A percentile compares a stretch with the other conserved stretches of the same genome.
These are phyloP conservation scores for Pangasius mekongensis DNA, from an alignment of 2,797 vertebrate genomes.

Conservation along the genomic window DNA sequence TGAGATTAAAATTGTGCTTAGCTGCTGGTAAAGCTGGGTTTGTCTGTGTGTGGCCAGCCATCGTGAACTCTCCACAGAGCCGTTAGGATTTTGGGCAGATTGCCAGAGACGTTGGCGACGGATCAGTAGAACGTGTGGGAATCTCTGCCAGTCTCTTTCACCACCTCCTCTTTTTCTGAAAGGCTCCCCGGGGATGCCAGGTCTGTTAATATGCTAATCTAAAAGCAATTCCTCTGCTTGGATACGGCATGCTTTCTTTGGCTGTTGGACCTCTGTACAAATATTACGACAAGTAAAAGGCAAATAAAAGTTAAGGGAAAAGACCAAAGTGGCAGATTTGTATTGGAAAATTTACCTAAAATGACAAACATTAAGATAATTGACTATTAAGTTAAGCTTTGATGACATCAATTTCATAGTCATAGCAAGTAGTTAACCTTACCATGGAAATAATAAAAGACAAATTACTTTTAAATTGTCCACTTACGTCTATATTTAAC, in stretches of 20 bases:
- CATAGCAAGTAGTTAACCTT: neutral
- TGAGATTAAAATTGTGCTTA: neutral
- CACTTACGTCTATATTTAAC: too few relatives aligned
- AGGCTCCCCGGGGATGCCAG: conserved; percentile 39
- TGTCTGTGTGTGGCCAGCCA: conserved; percentile 11
- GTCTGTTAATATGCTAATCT: conserved; percentile 58
- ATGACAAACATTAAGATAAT: neutral
- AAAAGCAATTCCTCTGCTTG: conserved; percentile 22
- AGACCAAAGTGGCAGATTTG: neutral
- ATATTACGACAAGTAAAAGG: conserved; percentile 34
- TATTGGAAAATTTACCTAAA: neutral
- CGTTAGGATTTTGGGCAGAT: conserved; percentile 56
- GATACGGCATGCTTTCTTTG: conserved; percentile 23
- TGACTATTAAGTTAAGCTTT: neutral
- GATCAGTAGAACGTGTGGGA: conserved; percentile 60
- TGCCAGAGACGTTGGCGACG: conserved; percentile 69
- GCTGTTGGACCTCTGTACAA: conserved; percentile 24
- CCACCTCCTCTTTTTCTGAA: conserved; percentile 44
- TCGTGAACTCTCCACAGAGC: conserved; percentile 1
- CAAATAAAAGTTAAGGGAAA: neutral
- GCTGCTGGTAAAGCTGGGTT: neutral
- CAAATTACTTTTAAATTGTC: neutral
- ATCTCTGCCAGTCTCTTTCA: conserved; percentile 41
- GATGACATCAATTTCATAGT: neutral
- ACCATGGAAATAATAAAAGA: neutral